A percentile compares a stretch with the other conserved stretches of the same genome.
Evolutionary conservation across 2,113 vertebrate genomes (phyloP).

Genomic region (Acrocephalus kingi): DNA sequence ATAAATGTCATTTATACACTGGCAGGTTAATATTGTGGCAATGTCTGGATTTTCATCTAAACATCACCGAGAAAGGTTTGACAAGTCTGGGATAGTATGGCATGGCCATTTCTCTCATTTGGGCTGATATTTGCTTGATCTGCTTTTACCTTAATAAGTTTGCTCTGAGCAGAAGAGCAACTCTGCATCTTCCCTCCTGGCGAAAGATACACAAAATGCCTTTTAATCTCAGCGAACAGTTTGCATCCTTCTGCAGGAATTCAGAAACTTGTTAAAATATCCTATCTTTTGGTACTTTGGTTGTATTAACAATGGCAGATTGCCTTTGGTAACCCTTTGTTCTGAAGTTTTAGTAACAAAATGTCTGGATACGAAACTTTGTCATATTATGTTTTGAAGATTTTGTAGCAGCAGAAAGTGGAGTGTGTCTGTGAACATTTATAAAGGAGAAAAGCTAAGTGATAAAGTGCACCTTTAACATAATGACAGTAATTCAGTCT

Average conservation of each 20-base stretch:
- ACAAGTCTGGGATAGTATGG: conserved; percentile 26
- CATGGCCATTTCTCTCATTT: conserved; percentile 55
- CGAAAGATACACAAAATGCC: conserved; percentile 1
- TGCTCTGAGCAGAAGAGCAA: conserved; percentile 13
- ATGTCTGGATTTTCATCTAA: conserved; percentile 33
- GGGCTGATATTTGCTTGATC: conserved; percentile 61
- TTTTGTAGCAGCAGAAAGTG: neutral
- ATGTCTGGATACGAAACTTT: conserved; percentile 39
- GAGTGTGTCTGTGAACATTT: conserved; percentile 27
- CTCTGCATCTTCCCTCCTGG: conserved; percentile 17
- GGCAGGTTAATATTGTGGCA: conserved; percentile 17
- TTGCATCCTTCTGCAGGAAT: neutral
- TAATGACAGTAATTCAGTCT: conserved; percentile 58
- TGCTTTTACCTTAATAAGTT: neutral
- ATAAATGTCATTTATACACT: conserved; percentile 65
- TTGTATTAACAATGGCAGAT: neutral
- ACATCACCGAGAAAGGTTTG: neutral
- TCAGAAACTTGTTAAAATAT: neutral
- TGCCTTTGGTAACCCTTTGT: conserved; percentile 11
- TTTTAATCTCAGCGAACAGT: conserved; percentile 15
- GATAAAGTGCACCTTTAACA: conserved; percentile 57
- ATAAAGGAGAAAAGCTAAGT: conserved; percentile 45
- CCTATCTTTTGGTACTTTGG: neutral
- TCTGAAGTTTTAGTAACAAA: conserved; percentile 37
- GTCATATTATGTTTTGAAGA: conserved; percentile 10